Percentiles rank a stretch among this genome's conserved stretches.
phyloP scores from a whole-genome alignment of 2,888 invertebrate genomes.

The Drosophila limbata region DNA sequence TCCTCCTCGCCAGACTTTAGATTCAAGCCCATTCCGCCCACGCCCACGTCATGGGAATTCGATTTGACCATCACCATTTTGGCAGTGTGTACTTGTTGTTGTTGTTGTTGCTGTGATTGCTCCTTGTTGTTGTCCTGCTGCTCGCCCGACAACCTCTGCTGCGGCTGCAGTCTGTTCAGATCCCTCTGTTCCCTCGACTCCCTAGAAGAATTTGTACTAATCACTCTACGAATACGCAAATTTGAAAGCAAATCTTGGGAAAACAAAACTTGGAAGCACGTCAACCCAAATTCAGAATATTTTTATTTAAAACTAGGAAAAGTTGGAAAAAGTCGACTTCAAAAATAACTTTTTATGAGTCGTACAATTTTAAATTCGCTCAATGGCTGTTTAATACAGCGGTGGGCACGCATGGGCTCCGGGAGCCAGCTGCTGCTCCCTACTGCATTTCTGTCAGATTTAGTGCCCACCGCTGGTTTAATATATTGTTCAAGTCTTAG shows the following conservation, averaged over 20 bases:
- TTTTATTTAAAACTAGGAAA: neutral
- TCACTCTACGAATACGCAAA: neutral
- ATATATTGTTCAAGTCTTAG: too few species aligned
- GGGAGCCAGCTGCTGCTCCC: too few species aligned
- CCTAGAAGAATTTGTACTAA: neutral
- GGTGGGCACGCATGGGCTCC: too few species aligned
- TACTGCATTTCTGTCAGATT: too few species aligned
- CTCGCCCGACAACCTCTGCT: constrained; percentile 26
- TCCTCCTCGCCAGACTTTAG: constrained; percentile 67
- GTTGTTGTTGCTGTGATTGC: constrained; percentile 31
- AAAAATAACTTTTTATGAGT: neutral
- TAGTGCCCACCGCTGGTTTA: too few species aligned
- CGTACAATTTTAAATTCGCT: too few species aligned
- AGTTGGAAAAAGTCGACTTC: neutral
- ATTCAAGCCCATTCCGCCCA: constrained; percentile 67
- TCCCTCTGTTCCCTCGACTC: constrained; percentile 18
- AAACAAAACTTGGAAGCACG: neutral
- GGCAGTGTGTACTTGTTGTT: constrained; percentile 33
- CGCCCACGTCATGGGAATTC: constrained; percentile 68
- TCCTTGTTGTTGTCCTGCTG: constrained; percentile 24
- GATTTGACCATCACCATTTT: constrained; percentile 65
- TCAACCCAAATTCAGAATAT: neutral
- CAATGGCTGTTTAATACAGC: too few species aligned
- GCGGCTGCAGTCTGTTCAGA: constrained; percentile 22
- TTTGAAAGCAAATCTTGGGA: neutral